Conservation (phyloP, 2,113 vertebrate genomes). For the Gymnarchus niloticus region DNA sequence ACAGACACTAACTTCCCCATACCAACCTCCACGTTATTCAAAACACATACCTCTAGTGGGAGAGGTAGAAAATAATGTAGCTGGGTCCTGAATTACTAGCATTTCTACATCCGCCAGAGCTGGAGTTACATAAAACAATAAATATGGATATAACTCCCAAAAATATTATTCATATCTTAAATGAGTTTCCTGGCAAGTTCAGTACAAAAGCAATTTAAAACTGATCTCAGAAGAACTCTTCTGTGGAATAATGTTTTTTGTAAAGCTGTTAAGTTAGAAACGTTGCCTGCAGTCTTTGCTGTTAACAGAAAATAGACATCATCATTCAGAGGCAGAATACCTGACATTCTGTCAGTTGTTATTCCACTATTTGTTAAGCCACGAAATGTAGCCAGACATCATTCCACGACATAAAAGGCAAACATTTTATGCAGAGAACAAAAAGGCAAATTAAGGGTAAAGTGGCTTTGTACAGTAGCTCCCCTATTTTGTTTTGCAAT, state of each 20-base stretch:
- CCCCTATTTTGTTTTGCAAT: neutral
- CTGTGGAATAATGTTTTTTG: neutral
- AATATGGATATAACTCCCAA: no score
- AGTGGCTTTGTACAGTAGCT: neutral
- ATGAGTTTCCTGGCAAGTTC: neutral
- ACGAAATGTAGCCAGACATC: neutral
- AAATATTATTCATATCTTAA: neutral
- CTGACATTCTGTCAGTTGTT: neutral
- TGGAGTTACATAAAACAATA: no score
- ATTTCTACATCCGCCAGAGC: no score
- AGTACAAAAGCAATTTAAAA: neutral
- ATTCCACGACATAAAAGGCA: neutral
- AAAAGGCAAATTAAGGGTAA: no score
- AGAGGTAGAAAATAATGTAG: neutral
- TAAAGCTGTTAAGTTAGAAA: neutral
- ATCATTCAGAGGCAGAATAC: neutral
- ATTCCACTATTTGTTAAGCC: neutral
- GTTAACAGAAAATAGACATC: neutral
- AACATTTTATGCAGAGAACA: no score
- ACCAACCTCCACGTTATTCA: neutral
- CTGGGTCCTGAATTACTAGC: no score
- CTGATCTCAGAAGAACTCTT: no score
- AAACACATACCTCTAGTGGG: neutral
- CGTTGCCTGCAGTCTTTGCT: neutral
- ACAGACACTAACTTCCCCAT: neutral